Conservation (phyloP, 2,888 invertebrate species). For the Malthinus seriepunctatus region DNA sequence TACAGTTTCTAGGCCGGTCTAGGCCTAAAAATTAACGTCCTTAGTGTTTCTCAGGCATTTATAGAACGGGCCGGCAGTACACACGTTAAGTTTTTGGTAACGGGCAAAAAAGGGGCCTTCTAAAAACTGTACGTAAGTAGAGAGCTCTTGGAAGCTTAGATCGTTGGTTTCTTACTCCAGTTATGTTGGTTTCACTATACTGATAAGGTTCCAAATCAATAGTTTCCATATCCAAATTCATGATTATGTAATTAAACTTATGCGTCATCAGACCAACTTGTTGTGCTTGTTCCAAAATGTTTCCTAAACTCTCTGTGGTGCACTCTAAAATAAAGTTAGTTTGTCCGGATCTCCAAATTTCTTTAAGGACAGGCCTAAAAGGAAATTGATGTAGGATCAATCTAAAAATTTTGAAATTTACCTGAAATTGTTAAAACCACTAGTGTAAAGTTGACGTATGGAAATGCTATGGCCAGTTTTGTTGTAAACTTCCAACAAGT, state of each 20-base stretch:
- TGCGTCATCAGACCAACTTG: conserved; percentile 65
- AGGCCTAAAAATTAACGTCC: too few species aligned
- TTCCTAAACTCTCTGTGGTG: conserved; percentile 53
- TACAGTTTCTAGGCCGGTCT: too few species aligned
- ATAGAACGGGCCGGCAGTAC: too few species aligned
- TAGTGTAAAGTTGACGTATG: conserved; percentile 52
- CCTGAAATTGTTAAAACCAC: conserved; percentile 36
- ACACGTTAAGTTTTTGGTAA: too few species aligned
- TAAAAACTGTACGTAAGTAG: too few species aligned
- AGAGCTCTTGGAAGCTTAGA: too few species aligned
- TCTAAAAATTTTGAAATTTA: background rate
- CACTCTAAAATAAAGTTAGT: conserved; percentile 60
- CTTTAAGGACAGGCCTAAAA: conserved; percentile 11
- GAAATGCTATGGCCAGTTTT: conserved; percentile 48
- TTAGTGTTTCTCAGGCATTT: too few species aligned
- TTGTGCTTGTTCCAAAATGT: conserved; percentile 60
- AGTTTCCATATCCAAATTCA: conserved; percentile 63
- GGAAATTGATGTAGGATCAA: background rate
- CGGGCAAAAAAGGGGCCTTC: too few species aligned
- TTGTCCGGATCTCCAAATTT: conserved; percentile 48
- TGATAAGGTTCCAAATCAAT: conserved; percentile 61
- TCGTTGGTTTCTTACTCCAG: conserved; percentile 50
- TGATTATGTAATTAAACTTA: conserved; percentile 60
- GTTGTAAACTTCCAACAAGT: conserved; percentile 51
- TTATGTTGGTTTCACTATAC: conserved; percentile 64